Evolutionary conservation across 2,797 vertebrate species (phyloP).

Genomic region (Lateolabrax maculatus): DNA sequence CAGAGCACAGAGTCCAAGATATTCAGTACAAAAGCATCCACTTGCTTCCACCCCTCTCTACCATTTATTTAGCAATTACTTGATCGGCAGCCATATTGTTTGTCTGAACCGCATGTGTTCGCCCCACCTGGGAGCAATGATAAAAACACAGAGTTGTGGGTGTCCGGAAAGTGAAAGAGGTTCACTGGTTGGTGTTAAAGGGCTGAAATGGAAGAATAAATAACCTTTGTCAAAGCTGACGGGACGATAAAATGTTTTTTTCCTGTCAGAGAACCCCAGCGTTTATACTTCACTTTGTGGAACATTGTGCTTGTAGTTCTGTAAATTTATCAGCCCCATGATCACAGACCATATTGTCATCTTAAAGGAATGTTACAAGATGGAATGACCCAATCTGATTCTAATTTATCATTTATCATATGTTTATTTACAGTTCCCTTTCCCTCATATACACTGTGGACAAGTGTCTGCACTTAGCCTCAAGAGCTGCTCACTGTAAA

Average conservation of each 20-base stretch:
- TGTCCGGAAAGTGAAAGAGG: constrained; percentile 17
- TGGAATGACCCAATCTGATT: constrained; percentile 6
- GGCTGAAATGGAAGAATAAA: constrained; percentile 48
- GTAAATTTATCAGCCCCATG: constrained; percentile 2
- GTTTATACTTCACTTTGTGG: constrained; percentile 16
- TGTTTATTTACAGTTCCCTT: constrained; percentile 31
- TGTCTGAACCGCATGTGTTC: background rate
- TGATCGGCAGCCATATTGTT: background rate
- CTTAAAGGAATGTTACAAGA: constrained; percentile 31
- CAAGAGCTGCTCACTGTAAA: background rate
- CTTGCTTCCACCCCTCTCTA: background rate
- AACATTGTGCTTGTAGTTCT: constrained; percentile 70
- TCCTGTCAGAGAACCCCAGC: constrained; percentile 53
- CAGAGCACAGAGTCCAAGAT: constrained; percentile 9
- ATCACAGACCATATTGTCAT: background rate
- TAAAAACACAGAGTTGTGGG: background rate
- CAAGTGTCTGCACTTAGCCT: background rate
- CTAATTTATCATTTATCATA: constrained; percentile 9
- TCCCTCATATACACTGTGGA: background rate
- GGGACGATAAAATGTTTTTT: constrained; percentile 3
- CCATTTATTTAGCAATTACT: background rate
- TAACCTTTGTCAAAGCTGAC: constrained; percentile 40
- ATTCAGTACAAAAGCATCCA: constrained; percentile 20
- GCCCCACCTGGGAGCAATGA: background rate
- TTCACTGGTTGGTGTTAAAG: constrained; percentile 46